Percentiles rank a stretch among this genome's conserved stretches.
phyloP scores from a whole-genome alignment of 2,888 invertebrate species.

The Cancer borealis region DNA sequence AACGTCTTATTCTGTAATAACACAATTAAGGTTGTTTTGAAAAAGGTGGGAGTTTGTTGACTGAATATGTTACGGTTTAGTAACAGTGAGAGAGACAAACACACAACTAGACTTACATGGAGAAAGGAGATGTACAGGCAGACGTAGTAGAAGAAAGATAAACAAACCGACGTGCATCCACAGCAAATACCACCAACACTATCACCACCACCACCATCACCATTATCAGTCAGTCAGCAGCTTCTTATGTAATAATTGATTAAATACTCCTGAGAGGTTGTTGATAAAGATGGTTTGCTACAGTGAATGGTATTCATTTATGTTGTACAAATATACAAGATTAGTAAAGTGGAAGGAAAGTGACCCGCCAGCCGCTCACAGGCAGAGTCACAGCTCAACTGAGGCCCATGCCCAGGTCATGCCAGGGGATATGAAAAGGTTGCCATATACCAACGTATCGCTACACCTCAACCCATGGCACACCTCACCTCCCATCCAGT shows the following conservation, averaged over 20 bases:
- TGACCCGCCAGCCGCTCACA: no score
- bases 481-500: not conserved
- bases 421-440: no score
- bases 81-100: conserved; percentile 10
- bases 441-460: no score
- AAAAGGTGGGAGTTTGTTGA: not conserved
- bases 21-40: not conserved
- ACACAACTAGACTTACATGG: not conserved
- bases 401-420: no score
- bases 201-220: not conserved
- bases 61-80: no score
- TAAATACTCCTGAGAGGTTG: no score
- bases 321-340: no score
- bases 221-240: not conserved
- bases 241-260: not conserved
- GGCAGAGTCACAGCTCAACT: no score
- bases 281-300: no score
- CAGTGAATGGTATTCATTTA: no score
- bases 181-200: not conserved
- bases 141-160: not conserved
- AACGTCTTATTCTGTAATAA: not conserved
- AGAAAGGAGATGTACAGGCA: not conserved
- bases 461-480: not conserved
- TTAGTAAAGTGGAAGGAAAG: no score
- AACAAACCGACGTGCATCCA: not conserved